A percentile compares a stretch with the other conserved stretches of the same genome.
Conservation (phyloP, 2,797 vertebrate genomes). For the Ctenochaetus hawaiiensis region DNA sequence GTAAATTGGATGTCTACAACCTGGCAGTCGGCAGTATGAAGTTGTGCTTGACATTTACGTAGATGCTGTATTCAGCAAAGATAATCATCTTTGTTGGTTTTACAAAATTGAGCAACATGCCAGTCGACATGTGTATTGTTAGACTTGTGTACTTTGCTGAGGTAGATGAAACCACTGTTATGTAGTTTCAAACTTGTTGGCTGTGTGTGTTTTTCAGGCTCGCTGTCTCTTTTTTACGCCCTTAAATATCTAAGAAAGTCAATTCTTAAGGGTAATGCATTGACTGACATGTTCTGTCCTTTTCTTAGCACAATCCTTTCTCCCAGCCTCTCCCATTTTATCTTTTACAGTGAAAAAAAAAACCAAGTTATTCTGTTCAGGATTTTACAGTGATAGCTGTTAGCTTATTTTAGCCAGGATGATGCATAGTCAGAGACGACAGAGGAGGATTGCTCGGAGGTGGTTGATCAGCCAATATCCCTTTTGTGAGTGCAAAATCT, state of each 20-base stretch:
- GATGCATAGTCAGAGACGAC: slow-evolving; percentile 21
- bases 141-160: background rate
- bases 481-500: slow-evolving; percentile 39
- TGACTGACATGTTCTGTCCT: background rate
- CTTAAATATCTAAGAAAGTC: background rate
- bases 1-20: background rate
- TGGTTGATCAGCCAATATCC: slow-evolving; percentile 31
- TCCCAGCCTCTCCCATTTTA: slow-evolving; percentile 11
- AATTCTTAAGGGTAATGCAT: background rate
- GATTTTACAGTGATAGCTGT: slow-evolving; percentile 20
- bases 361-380: slow-evolving; percentile 19
- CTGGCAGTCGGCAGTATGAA: background rate
- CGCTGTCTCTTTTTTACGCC: background rate
- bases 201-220: background rate
- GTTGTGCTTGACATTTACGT: background rate
- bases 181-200: slow-evolving; percentile 21
- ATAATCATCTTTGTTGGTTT: slow-evolving; percentile 12
- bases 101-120: slow-evolving; percentile 8
- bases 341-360: slow-evolving; percentile 14
- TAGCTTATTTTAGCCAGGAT: slow-evolving; percentile 24
- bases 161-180: background rate
- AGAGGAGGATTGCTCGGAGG: slow-evolving; percentile 15
- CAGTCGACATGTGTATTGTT: background rate
- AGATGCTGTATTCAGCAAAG: background rate
- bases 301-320: background rate